A percentile compares a stretch with the other conserved stretches of the same genome.
These are phyloP conservation scores for Tupiocoris notatus DNA, from an alignment of 2,888 invertebrate species.

Conservation along the genomic window DNA sequence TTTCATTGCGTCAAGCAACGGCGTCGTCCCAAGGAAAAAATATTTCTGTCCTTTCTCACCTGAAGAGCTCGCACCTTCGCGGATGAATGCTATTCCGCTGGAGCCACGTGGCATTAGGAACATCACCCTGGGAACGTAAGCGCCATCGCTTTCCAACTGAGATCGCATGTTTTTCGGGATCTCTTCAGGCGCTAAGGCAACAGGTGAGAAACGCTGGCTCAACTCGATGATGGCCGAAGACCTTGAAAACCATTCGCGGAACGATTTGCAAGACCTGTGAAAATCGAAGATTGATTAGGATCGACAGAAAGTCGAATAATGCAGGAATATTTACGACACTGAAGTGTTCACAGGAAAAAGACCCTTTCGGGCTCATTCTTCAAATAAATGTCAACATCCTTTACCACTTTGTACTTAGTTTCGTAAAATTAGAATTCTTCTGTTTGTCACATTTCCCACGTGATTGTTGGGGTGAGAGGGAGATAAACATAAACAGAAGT, in stretches of 20 bases:
- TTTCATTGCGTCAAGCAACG: conserved; percentile 18
- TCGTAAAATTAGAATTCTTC: too few relatives aligned
- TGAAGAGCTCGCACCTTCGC: conserved; percentile 6
- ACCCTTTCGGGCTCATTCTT: too few relatives aligned
- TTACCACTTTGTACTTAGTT: too few relatives aligned
- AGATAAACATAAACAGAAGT: too few relatives aligned
- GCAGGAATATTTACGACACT: too few relatives aligned
- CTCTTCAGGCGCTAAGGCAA: conserved; percentile 8
- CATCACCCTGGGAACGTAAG: conserved; percentile 27
- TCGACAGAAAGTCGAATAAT: background rate
- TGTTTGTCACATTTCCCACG: too few relatives aligned
- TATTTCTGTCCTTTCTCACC: conserved; percentile 20
- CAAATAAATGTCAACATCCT: too few relatives aligned
- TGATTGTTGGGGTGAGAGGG: too few relatives aligned
- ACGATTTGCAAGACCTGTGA: conserved; percentile 29
- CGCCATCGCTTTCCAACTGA: conserved; percentile 7
- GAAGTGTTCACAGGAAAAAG: too few relatives aligned
- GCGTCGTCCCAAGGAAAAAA: conserved; percentile 29
- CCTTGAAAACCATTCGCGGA: conserved; percentile 36
- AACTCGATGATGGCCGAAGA: conserved; percentile 12
- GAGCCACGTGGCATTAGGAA: conserved; percentile 15
- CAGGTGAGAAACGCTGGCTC: conserved; percentile 15
- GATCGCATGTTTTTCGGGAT: background rate
- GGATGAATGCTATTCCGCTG: background rate
- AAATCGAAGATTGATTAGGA: background rate